Percentiles rank a stretch among this genome's conserved stretches.
Conservation (phyloP, 2,888 invertebrate species). For the Dorcus parallelipipedus region DNA sequence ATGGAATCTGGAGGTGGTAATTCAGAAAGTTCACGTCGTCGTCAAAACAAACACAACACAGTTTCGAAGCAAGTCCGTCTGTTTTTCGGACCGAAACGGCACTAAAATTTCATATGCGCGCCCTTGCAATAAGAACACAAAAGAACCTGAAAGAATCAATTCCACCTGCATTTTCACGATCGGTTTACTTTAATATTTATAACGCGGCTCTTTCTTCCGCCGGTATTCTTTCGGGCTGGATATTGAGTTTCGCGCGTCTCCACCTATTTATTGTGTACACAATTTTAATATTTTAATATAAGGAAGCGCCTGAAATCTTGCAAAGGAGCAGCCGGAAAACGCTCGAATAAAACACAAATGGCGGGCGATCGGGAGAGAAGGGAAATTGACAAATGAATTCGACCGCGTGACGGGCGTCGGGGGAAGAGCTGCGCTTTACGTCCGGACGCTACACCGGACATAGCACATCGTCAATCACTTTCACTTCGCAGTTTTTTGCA, state of each 20-base stretch:
- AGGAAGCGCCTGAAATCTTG: too few relatives aligned
- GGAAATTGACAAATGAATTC: too few relatives aligned
- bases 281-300: too few relatives aligned
- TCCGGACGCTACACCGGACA: constrained; percentile 5
- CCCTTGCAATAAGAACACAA: not conserved
- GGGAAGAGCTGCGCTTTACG: too few relatives aligned
- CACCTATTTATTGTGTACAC: too few relatives aligned
- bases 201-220: not conserved
- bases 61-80: not conserved
- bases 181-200: constrained; percentile 20
- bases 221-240: too few relatives aligned
- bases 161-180: constrained; percentile 6
- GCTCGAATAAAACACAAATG: too few relatives aligned
- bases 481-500: constrained; percentile 12
- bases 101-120: not conserved
- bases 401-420: too few relatives aligned
- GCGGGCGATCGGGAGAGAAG: too few relatives aligned
- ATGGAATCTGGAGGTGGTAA: not conserved
- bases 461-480: constrained; percentile 21
- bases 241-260: too few relatives aligned
- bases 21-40: not conserved
- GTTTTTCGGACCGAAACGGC: not conserved
- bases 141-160: constrained; percentile 16
- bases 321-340: too few relatives aligned
- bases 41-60: not conserved